Evolutionary conservation across 2,113 vertebrate genomes (phyloP), one percentile per base, ranked within the genome.

Genomic region (Rhea pennata): DNA sequence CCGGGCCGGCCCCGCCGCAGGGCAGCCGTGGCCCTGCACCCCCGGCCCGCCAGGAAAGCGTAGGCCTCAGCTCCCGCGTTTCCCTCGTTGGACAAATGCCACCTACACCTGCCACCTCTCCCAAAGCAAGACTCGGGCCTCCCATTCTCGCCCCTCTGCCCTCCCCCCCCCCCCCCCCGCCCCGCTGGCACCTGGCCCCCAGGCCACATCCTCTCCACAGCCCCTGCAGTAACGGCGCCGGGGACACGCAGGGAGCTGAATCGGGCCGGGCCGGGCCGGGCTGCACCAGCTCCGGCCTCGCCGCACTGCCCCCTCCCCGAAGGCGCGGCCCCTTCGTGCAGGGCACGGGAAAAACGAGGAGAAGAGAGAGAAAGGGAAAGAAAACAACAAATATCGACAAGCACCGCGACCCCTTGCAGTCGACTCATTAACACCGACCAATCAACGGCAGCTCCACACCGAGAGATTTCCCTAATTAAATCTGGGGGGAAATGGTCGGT

Each of bases 341-440:
- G 64, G 59, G 70, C 79, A 66, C 46, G 33, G 29, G 67, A 26
- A 64, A 74, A 64, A 54, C 13, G 13, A 24, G 6, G 10, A 14
- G 4, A 19, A 10, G 20, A 5, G 26, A 2, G 6, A 14, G 26
- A 65, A 58, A 56, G 69, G 15, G 74, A 74, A 65, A 62, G 8
- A 92, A 95, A 89, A 91, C 90, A 90, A 96, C 91, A 86, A 96
- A 96, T 95, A 94, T 97, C 96, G 96, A 96, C 92, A 94, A 82
- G 70, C 83, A 95, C 59, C 44, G 58, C 64, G 65, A 74, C 70
- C 94, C 88, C 82, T 92, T 79, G 62, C 81, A 92, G 84, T 71
- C 72, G 81, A 95, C 88, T 92, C 88, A 94, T 95, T 94, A 96
- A 77, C 75, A 54, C 22, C 92, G 92, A 82, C 92, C 95, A 95